These are phyloP conservation scores for Criorhina ranunculi DNA, from an alignment of 2,888 invertebrate genomes.

Conservation along the genomic window DNA sequence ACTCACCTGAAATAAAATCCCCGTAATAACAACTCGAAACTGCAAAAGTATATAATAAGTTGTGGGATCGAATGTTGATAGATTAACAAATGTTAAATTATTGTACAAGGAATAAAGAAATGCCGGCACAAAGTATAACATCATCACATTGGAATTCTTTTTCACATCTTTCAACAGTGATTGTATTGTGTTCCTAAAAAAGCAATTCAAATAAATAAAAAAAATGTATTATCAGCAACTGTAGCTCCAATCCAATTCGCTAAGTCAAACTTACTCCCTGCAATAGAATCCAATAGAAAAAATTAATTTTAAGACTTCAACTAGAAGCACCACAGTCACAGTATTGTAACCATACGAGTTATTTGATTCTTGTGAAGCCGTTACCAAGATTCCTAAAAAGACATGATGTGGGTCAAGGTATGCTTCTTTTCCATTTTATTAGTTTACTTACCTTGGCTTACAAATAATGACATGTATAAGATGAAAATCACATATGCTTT, in stretches of 20 bases:
- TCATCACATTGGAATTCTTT: slow-evolving; percentile 88
- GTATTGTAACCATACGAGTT: slow-evolving; percentile 95
- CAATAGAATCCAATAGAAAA: slow-evolving; percentile 90
- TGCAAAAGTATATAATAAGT: slow-evolving; percentile 96
- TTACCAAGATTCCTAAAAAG: slow-evolving; percentile 92
- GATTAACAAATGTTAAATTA: slow-evolving; percentile 95
- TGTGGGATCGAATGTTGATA: slow-evolving; percentile 96
- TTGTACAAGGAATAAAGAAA: slow-evolving; percentile 97
- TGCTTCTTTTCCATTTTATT: slow-evolving; percentile 12
- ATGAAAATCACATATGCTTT: slow-evolving; percentile 92
- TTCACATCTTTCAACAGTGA: slow-evolving; percentile 82
- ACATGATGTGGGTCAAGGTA: slow-evolving; percentile 38
- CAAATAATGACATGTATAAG: slow-evolving; percentile 94
- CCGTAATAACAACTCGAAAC: slow-evolving; percentile 96
- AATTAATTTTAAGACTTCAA: slow-evolving; percentile 93
- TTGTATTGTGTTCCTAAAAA: slow-evolving; percentile 79
- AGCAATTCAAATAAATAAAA: too few relatives aligned
- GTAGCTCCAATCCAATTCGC: neutral
- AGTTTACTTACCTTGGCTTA: slow-evolving; percentile 92
- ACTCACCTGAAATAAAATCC: slow-evolving; percentile 94
- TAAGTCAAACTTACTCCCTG: slow-evolving; percentile 86
- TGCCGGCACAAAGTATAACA: slow-evolving; percentile 95
- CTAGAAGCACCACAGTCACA: slow-evolving; percentile 93
- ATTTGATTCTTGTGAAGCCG: slow-evolving; percentile 93
- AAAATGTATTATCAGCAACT: slow-evolving; percentile 15